Evolutionary conservation across 1,140 invertebrate species (phyloP), one percentile per base, ranked within the genome.

Genomic region (Drosophila mojavensis): DNA sequence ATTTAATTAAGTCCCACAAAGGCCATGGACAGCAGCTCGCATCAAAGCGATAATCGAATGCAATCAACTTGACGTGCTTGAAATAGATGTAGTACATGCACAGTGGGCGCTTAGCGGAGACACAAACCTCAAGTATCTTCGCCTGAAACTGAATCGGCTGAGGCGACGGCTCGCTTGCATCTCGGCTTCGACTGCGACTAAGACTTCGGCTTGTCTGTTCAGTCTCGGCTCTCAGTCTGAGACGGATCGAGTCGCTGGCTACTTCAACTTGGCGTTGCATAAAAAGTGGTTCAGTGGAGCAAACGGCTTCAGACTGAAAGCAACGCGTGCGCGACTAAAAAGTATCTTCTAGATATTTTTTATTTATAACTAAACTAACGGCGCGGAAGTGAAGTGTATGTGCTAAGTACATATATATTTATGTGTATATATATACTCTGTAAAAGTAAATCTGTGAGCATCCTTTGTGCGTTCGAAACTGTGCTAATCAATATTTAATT

Each of bases 261-360:
- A 89, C 77, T 77, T 89, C 69, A 78, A 88, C 84, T 71, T 89
- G 77, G 51, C 56, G 70, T 68, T 88, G 88, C 82, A 91, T 91
- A 91, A 90, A 90, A 90, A 84, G 78, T 91, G 80, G 80, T 83
- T 90, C 88, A 90, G 88, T 90, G 79, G 82, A 90, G 88, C 88
- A 91, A 90, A 91, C 82, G 79, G 82, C 82, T 90, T 90, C 88
- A 91, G 66, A 75, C 78, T 59, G 88, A 67, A 54, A 76, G 55
- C 82, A 58, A 75, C 88, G 80, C 70, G 67, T 68, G 50, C 67
- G 66, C 84, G 70, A 50, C 20, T 7, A 39, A 41, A 66, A 68
- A 56, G 51, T 67, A 56, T 75, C 60, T 43, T 15, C 15, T 15
- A 56, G 10, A 33, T 54, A 74, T 68, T 50, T 45, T 39, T 39